A percentile compares a stretch with the other conserved stretches of the same genome.
Conservation (phyloP, 2,888 invertebrate genomes). For the Sinohyriopsis cumingii region DNA sequence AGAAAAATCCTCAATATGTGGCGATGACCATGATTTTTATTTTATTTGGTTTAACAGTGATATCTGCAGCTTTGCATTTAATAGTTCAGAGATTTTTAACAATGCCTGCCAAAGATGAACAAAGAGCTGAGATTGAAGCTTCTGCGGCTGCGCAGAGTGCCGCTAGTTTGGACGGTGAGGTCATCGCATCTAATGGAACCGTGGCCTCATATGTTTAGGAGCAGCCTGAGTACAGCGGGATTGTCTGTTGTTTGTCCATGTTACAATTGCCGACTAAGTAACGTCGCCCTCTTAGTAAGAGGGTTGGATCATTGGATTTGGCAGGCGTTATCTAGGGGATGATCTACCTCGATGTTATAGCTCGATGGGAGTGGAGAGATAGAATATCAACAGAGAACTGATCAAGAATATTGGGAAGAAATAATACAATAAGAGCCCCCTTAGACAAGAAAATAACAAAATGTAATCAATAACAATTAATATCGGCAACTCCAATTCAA, state of each 20-base stretch:
- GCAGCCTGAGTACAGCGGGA: slow-evolving; percentile 77
- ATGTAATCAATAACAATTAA: too few relatives aligned
- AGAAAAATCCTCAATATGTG: slow-evolving; percentile 96
- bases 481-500: too few relatives aligned
- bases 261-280: slow-evolving; percentile 72
- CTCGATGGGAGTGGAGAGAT: too few relatives aligned
- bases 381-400: too few relatives aligned
- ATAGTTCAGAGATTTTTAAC: slow-evolving; percentile 97
- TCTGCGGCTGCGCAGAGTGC: slow-evolving; percentile 94
- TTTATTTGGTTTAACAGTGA: slow-evolving; percentile 97
- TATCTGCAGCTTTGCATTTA: slow-evolving; percentile 98
- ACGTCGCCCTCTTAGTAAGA: too few relatives aligned
- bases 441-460: too few relatives aligned
- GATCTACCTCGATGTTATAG: too few relatives aligned
- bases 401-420: too few relatives aligned
- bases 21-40: slow-evolving; percentile 97
- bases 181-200: slow-evolving; percentile 78
- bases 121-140: slow-evolving; percentile 95
- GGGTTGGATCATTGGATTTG: too few relatives aligned
- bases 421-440: too few relatives aligned
- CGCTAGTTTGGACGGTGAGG: slow-evolving; percentile 95
- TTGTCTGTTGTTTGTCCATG: slow-evolving; percentile 88
- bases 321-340: too few relatives aligned
- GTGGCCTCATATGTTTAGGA: slow-evolving; percentile 74
- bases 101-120: slow-evolving; percentile 97